Conservation (phyloP, 2,797 vertebrate species). For the Notolabrus celidotus region DNA sequence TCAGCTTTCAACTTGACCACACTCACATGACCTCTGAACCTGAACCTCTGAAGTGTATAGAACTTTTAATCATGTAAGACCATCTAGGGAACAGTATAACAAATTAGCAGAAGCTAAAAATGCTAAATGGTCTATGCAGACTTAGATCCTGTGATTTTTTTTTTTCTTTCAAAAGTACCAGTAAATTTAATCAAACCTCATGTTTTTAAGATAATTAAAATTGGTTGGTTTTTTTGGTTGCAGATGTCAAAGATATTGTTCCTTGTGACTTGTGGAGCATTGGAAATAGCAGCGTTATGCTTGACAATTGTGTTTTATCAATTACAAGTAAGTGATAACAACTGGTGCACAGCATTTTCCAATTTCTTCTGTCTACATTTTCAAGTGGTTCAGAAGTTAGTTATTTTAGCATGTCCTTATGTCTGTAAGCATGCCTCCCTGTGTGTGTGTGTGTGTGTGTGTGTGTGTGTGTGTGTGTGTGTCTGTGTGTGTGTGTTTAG, state of each 20-base stretch:
- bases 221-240: slow-evolving; percentile 1
- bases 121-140: too few relatives aligned
- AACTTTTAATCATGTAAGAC: too few relatives aligned
- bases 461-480: neutral
- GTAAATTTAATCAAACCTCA: neutral
- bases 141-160: too few relatives aligned
- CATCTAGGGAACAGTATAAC: too few relatives aligned
- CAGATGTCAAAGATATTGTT: neutral
- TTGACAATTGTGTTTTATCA: neutral
- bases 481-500: slow-evolving; percentile 31
- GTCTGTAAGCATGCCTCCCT: neutral
- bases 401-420: neutral
- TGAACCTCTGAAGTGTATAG: too few relatives aligned
- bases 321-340: slow-evolving; percentile 30
- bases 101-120: too few relatives aligned
- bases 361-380: neutral
- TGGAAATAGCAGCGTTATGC: neutral
- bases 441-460: slow-evolving; percentile 5
- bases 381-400: neutral
- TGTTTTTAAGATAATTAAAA: neutral
- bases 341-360: neutral
- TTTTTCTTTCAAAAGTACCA: too few relatives aligned
- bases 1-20: too few relatives aligned
- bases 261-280: neutral
- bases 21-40: too few relatives aligned